A percentile compares a stretch with the other conserved stretches of the same genome.
Evolutionary conservation across 2,797 vertebrate genomes (phyloP).

Genomic region (Tangara arthus): DNA sequence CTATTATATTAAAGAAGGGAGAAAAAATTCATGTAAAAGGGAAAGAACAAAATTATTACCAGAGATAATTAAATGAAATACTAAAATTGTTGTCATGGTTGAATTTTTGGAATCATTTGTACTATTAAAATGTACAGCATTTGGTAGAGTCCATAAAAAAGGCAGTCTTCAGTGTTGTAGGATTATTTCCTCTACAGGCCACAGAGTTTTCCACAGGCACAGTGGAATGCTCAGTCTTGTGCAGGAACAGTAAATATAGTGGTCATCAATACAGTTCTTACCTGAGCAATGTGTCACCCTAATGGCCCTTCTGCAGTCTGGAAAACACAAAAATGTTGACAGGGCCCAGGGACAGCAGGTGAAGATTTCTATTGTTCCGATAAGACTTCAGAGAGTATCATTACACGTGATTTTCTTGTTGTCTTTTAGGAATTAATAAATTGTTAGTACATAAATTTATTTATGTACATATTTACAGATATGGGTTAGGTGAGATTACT

Average conservation of each 20-base stretch:
- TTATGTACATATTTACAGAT: not conserved
- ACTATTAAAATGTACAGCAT: not conserved
- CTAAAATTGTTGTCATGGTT: not conserved
- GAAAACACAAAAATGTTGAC: not conserved
- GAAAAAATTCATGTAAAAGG: not conserved
- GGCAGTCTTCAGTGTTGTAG: not conserved
- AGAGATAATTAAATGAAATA: not conserved
- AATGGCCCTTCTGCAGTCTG: not conserved
- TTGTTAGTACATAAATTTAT: not conserved
- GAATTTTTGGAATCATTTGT: not conserved
- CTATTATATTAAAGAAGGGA: not conserved
- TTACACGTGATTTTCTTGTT: not conserved
- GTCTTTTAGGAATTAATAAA: not conserved
- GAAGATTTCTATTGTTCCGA: not conserved
- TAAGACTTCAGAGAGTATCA: not conserved
- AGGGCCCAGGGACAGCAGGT: not conserved
- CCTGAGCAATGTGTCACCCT: not conserved
- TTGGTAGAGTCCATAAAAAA: not conserved
- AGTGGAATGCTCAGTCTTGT: not conserved
- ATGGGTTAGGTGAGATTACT: not conserved
- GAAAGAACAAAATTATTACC: constrained; percentile 6
- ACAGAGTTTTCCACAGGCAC: not conserved
- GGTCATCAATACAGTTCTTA: not conserved
- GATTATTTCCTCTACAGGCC: not conserved
- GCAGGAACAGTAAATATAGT: not conserved